phyloP scores from a whole-genome alignment of 2,113 vertebrate genomes.

The Apaloderma vittatum region DNA sequence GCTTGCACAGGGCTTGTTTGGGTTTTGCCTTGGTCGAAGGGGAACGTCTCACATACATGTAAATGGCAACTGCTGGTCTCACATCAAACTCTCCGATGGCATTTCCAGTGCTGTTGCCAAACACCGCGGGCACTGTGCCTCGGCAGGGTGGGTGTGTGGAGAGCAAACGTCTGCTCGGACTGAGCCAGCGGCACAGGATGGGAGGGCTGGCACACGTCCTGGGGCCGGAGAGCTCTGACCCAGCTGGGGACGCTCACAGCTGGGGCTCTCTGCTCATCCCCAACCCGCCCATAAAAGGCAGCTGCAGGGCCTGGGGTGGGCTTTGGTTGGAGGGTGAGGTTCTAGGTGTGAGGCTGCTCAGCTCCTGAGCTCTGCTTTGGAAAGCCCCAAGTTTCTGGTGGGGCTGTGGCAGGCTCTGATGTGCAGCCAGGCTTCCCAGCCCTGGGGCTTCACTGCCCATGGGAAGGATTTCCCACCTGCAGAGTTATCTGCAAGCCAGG shows the following conservation, averaged over 20 bases:
- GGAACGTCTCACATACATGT: fast-evolving
- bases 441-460: fast-evolving
- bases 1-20: background rate
- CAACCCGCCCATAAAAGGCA: background rate
- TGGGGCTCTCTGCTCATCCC: background rate
- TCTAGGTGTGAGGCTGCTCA: background rate
- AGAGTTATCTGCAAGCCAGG: background rate
- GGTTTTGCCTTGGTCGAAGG: fast-evolving
- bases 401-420: background rate
- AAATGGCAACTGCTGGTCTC: background rate
- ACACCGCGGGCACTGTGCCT: fast-evolving
- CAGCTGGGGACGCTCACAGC: background rate
- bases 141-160: fast-evolving
- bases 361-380: background rate
- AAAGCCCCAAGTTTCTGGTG: too few relatives aligned
- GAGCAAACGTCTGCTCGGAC: background rate
- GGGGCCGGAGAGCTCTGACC: too few relatives aligned
- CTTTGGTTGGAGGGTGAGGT: too few relatives aligned
- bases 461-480: background rate
- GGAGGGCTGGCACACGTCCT: background rate
- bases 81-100: background rate
- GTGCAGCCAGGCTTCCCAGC: background rate
- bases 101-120: background rate
- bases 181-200: fast-evolving
- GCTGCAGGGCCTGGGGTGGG: fast-evolving